Base-by-base conservation (phyloP, 2,888 invertebrate genomes). In the Perizoma flavofasciatum region DNA sequence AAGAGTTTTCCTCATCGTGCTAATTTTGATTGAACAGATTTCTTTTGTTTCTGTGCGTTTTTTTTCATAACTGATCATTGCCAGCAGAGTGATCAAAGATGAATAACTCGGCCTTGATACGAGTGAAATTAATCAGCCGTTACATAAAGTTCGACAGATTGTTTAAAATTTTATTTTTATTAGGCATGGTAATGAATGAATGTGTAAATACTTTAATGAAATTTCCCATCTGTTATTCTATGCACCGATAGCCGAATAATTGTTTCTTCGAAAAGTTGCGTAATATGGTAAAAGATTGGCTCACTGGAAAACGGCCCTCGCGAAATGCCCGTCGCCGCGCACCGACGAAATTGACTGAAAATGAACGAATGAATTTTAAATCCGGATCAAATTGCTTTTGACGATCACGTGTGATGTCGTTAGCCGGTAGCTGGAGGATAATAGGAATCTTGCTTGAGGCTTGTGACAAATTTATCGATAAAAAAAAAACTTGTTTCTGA, bases 11-110 rank as follows among this genome's bases (percentile, higher is more conserved):
- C 79, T 77, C 77, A 72, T 80, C 76, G 69, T 71, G 70, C 82
- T 81, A 79, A 84, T 82, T 83, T 79, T 77, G 80, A 82, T 82
- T 78, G 79, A 77, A 79, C 78, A 76, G 73, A 70, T 75, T 75
- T 81, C 80, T 79, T 77, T 77, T 76, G 69, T 78, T 79, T 66
- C 67, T 70, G 74, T 79, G 69, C 75, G 73, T 76, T 69, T 65
- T 70, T 71, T 73, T 78, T 71, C 63, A 68, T 71, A 70, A 72
- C 46, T 65, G 74, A 76, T 81, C 73, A 79, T 78, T 70, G 74
- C 69, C 72, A 68, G 68, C 67, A 74, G 63, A 71, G 58, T 58
- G 61, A 85, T 85, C 84, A 84, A 85, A 85, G 82, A 68, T 69
- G 63, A 69, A 64, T 60, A 60, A 66, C 61, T 66, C 64, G 61